These are phyloP conservation scores for Laodelphax striatellus DNA, from an alignment of 1,140 invertebrate species.

Conservation along the genomic window DNA sequence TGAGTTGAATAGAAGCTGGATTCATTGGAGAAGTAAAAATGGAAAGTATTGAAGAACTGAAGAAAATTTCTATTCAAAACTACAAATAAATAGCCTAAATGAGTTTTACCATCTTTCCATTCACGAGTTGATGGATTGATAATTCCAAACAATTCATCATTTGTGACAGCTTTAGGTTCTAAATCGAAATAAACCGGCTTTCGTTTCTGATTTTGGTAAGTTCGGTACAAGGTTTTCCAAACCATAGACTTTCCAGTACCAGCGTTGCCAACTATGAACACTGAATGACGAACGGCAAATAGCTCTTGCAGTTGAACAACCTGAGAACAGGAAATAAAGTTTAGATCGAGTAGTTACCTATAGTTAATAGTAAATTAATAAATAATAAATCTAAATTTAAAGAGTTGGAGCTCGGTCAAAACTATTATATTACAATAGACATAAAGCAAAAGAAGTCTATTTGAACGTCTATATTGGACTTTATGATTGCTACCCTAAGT, in stretches of 20 bases:
- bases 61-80: too few species aligned
- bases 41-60: too few species aligned
- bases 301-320: conserved; percentile 87
- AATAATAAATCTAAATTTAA: too few species aligned
- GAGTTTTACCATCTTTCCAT: conserved; percentile 80
- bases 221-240: conserved; percentile 79
- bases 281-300: conserved; percentile 86
- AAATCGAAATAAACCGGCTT: conserved; percentile 82
- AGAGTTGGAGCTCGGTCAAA: too few species aligned
- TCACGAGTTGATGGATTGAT: conserved; percentile 91
- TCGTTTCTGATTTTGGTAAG: conserved; percentile 62
- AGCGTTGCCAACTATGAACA: conserved; percentile 86
- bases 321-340: conserved; percentile 30
- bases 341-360: too few species aligned
- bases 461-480: too few species aligned
- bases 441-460: too few species aligned
- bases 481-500: too few species aligned
- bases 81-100: background rate
- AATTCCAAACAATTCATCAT: conserved; percentile 90
- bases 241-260: conserved; percentile 89
- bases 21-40: background rate
- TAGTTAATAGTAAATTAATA: too few species aligned
- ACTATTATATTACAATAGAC: too few species aligned
- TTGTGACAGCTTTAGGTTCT: conserved; percentile 92
- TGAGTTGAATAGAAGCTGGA: background rate